Conservation (phyloP, 2,797 vertebrate species). For the Hoplostethus atlanticus region DNA sequence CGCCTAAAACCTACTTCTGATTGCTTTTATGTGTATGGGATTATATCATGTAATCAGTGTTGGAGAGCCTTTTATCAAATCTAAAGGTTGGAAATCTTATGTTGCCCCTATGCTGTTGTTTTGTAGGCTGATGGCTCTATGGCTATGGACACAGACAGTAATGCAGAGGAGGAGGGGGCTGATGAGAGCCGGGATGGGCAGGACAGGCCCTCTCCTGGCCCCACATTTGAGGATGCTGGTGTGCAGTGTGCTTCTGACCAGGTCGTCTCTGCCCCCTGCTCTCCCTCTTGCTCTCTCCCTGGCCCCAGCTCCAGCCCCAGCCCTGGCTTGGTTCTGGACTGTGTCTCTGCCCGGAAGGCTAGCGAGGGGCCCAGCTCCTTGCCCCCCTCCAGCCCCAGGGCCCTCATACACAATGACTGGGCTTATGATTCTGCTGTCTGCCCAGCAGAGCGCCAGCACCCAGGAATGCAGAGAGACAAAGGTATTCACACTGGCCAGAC, state of each 20-base stretch:
- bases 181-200: constrained; percentile 82
- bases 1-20: not conserved
- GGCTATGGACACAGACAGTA: constrained; percentile 85
- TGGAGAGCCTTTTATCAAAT: not conserved
- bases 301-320: constrained; percentile 57
- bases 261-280: constrained; percentile 78
- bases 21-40: not conserved
- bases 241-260: constrained; percentile 53
- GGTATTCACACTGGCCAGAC: constrained; percentile 74
- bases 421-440: constrained; percentile 75
- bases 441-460: constrained; percentile 75
- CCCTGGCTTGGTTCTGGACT: constrained; percentile 64
- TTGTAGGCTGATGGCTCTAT: constrained; percentile 80
- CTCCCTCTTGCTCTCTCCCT: constrained; percentile 75
- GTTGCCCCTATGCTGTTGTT: constrained; percentile 12
- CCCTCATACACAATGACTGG: constrained; percentile 81
- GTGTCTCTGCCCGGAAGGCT: constrained; percentile 73
- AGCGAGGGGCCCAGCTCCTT: constrained; percentile 81
- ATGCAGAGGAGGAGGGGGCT: constrained; percentile 81
- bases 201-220: constrained; percentile 64
- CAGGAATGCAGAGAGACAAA: constrained; percentile 80
- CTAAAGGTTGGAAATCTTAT: not conserved
- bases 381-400: constrained; percentile 80
- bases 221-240: constrained; percentile 40
- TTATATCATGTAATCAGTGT: not conserved